Evolutionary conservation across 2,113 vertebrate species (phyloP).

Genomic region (Gopherus flavomarginatus): DNA sequence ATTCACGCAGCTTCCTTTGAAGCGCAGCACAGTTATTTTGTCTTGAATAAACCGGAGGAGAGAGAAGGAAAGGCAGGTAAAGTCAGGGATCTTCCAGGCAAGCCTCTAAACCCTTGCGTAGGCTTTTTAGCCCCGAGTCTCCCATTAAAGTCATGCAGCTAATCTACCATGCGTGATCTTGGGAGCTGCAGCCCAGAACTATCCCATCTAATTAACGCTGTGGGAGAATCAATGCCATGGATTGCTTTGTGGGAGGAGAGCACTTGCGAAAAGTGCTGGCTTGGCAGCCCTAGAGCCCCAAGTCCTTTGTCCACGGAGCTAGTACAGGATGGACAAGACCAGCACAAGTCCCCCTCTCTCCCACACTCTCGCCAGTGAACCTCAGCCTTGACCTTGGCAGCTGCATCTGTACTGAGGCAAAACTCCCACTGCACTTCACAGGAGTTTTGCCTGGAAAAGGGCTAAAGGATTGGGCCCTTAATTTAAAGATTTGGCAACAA

Average conservation of each 20-base stretch:
- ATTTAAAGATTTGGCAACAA: neutral
- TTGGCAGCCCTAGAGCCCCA: neutral
- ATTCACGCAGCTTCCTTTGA: conserved; percentile 65
- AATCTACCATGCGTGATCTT: neutral
- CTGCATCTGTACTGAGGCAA: neutral
- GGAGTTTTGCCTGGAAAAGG: neutral
- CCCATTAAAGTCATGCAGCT: neutral
- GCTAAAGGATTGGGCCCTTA: neutral
- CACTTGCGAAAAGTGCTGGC: neutral
- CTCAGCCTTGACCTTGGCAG: neutral
- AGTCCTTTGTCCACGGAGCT: neutral
- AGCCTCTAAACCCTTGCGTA: neutral
- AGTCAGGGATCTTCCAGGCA: conserved; percentile 6
- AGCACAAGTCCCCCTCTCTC: neutral
- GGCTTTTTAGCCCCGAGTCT: neutral
- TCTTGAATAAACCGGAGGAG: conserved; percentile 19
- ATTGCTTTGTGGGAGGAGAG: neutral
- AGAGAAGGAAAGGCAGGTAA: conserved; percentile 9
- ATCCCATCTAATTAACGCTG: rapidly evolving
- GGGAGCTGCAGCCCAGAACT: neutral
- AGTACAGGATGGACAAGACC: neutral
- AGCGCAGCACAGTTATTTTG: conserved; percentile 50
- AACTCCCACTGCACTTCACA: neutral
- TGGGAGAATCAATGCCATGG: neutral
- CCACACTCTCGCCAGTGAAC: neutral